Base-by-base conservation (phyloP, 2,113 vertebrate genomes). In the Labrus mixtus region DNA sequence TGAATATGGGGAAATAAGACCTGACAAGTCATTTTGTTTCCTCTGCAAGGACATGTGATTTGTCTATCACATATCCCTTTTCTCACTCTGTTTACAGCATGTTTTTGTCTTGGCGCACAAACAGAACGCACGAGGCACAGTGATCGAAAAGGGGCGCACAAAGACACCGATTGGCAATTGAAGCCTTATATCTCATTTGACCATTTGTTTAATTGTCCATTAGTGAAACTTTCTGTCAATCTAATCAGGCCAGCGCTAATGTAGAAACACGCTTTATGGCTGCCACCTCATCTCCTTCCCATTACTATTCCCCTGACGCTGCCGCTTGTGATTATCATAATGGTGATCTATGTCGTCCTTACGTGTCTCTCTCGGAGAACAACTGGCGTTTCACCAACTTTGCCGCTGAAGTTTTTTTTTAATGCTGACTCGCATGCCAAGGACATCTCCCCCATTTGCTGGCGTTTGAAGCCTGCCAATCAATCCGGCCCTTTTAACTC, bases 331-430 rank as follows among this genome's bases (percentile, higher is more conserved):
- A 91, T 91, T 88, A 91, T 90, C 91, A 90, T 92, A 91, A 92
- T 90, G 89, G 89, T 93, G 90, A 91, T 92, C 82, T 87, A 91
- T 90, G 89, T 87, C 80, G 90, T 91, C 90, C 90, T 92, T 91
- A 86, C n/a, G 80, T 92, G 90, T 88, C 83, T 71, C 83, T 85
- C 84, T 79, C 54, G 51, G 68, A 79, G 82, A 90, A 75, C 83
- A 87, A 91, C 87, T 91, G 88, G 87, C 90, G 19, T 81, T 80
- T 85, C 73, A 78, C 87, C 88, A 92, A 93, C 83, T 87, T 87
- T 79, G 36, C 71, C 23, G 63, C 73, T 73, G n/a, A 84, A 91
- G 82, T 89, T 90, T 91, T 89, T 90, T 91, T 85, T 86, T 77
- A 77, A 88, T 88, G 86, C 81, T 58, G 81, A 82, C 80, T 77